A percentile compares a stretch with the other conserved stretches of the same genome.
Conservation (phyloP, 2,888 invertebrate species). For the Thyatira batis region DNA sequence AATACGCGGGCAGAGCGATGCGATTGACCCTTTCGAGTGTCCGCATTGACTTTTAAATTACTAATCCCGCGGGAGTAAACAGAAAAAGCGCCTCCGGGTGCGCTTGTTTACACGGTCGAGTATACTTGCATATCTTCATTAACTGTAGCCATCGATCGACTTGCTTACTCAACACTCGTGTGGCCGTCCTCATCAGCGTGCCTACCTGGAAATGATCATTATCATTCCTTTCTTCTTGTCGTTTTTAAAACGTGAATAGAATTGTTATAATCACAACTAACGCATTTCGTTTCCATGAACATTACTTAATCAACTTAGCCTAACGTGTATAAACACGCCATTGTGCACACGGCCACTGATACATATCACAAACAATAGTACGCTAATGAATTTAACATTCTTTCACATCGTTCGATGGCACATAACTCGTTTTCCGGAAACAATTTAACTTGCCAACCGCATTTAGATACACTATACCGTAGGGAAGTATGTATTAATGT, state of each 20-base stretch:
- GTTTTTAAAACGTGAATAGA: conserved; percentile 43
- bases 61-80: conserved; percentile 79
- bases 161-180: conserved; percentile 71
- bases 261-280: conserved; percentile 29
- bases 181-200: conserved; percentile 23
- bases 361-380: conserved; percentile 58
- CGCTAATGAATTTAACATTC: conserved; percentile 67
- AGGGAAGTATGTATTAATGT: conserved; percentile 71
- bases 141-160: conserved; percentile 49
- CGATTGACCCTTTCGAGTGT: conserved; percentile 82
- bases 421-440: conserved; percentile 73
- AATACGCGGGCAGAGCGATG: conserved; percentile 72
- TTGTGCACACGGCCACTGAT: conserved; percentile 56
- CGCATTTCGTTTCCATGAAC: conserved; percentile 20
- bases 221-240: conserved; percentile 30
- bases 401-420: conserved; percentile 54
- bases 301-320: conserved; percentile 23
- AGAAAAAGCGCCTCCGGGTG: conserved; percentile 67
- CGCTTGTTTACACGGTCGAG: conserved; percentile 76
- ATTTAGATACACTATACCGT: conserved; percentile 53
- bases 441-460: conserved; percentile 69
- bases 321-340: conserved; percentile 47
- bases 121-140: conserved; percentile 80
- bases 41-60: conserved; percentile 83
- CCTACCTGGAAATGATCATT: conserved; percentile 44